phyloP scores from a whole-genome alignment of 2,113 vertebrate species.

The Circaetus gallicus region DNA sequence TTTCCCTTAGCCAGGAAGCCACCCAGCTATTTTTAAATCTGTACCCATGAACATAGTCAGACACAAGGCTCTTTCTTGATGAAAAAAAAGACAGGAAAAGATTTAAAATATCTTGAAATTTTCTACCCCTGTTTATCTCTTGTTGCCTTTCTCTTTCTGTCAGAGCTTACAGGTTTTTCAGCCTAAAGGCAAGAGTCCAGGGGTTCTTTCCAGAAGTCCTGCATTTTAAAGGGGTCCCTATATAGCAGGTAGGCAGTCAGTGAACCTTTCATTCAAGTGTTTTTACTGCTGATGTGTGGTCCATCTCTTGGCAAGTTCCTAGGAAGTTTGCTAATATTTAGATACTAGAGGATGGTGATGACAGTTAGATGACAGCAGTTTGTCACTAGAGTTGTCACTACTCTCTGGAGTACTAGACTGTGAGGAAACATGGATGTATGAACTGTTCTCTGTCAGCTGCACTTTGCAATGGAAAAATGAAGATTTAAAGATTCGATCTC shows the following conservation, averaged over 20 bases:
- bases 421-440: background rate
- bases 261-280: background rate
- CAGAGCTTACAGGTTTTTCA: background rate
- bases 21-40: conserved; percentile 19
- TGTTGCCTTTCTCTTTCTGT: background rate
- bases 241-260: background rate
- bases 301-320: background rate
- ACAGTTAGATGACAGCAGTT: background rate
- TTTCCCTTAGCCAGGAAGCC: conserved; percentile 14
- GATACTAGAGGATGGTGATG: background rate
- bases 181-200: background rate
- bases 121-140: background rate
- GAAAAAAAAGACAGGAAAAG: background rate
- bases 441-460: background rate
- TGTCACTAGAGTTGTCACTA: background rate
- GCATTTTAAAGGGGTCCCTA: background rate
- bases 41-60: background rate
- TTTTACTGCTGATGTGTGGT: background rate
- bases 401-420: background rate
- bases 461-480: background rate
- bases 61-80: background rate
- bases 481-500: background rate
- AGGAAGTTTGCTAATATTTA: background rate
- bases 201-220: background rate
- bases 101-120: background rate